phyloP scores from a whole-genome alignment of 2,113 vertebrate species.

The Elachura formosa region DNA sequence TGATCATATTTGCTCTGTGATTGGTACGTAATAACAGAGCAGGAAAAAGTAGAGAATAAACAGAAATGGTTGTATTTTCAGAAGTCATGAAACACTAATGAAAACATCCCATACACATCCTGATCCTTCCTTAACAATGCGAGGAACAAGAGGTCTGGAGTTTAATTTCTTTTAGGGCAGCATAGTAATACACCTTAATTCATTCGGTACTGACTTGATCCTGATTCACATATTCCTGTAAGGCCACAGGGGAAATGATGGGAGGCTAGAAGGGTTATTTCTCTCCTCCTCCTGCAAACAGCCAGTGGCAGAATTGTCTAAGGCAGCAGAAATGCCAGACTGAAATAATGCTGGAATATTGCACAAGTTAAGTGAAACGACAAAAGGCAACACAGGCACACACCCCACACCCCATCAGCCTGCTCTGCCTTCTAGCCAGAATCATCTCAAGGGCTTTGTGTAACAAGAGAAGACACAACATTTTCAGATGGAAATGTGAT shows the following conservation, averaged over 20 bases:
- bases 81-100: neutral
- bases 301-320: neutral
- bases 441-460: neutral
- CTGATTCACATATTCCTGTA: neutral
- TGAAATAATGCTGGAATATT: neutral
- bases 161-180: neutral
- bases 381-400: neutral
- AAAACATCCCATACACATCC: neutral
- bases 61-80: neutral
- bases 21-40: neutral
- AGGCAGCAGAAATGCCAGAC: neutral
- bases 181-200: neutral
- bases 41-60: neutral
- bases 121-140: neutral
- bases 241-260: neutral
- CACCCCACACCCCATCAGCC: neutral
- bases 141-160: neutral
- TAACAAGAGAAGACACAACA: constrained; percentile 31
- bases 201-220: neutral
- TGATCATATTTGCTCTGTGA: neutral
- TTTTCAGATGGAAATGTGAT: constrained; percentile 47
- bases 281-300: neutral
- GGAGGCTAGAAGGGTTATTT: neutral
- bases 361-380: neutral
- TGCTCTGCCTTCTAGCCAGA: neutral